These are phyloP conservation scores for Zoanthus gigantus DNA, from an alignment of 92 coral and sea anemone genomes.

Conservation along the genomic window DNA sequence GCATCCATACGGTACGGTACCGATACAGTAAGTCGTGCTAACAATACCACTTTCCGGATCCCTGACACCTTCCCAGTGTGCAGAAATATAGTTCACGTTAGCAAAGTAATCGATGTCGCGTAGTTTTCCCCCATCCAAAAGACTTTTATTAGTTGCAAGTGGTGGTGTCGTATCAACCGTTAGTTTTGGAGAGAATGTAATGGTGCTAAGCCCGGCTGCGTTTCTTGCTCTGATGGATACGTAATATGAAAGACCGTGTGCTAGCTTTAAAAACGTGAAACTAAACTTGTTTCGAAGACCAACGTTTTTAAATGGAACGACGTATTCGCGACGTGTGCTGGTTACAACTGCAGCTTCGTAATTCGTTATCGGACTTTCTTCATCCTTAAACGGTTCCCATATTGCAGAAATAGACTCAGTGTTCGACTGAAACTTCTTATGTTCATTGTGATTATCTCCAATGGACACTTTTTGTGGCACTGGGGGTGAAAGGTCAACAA, in stretches of 20 bases:
- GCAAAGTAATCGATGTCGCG: constrained; percentile 77
- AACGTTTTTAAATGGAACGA: constrained; percentile 66
- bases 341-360: constrained; percentile 86
- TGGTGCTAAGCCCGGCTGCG: constrained; percentile 76
- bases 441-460: constrained; percentile 61
- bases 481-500: constrained; percentile 78
- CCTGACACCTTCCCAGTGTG: constrained; percentile 83
- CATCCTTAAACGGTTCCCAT: constrained; percentile 84
- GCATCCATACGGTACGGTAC: constrained; percentile 88
- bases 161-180: constrained; percentile 85
- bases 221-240: constrained; percentile 82
- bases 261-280: constrained; percentile 59
- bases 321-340: constrained; percentile 58
- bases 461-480: constrained; percentile 58
- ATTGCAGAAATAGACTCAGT: constrained; percentile 59
- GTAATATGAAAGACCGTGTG: constrained; percentile 66
- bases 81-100: constrained; percentile 58
- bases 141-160: constrained; percentile 65
- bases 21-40: constrained; percentile 78
- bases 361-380: constrained; percentile 70
- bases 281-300: constrained; percentile 65
- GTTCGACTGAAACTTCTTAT: constrained; percentile 68
- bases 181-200: constrained; percentile 54
- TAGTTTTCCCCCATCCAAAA: constrained; percentile 77
- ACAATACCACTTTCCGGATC: constrained; percentile 86